Evolutionary conservation across 37 sponge, comb jelly and placozoan species (phyloP), one percentile per base, ranked within the genome.

Genomic region (Cliona cf. orientalis): DNA sequence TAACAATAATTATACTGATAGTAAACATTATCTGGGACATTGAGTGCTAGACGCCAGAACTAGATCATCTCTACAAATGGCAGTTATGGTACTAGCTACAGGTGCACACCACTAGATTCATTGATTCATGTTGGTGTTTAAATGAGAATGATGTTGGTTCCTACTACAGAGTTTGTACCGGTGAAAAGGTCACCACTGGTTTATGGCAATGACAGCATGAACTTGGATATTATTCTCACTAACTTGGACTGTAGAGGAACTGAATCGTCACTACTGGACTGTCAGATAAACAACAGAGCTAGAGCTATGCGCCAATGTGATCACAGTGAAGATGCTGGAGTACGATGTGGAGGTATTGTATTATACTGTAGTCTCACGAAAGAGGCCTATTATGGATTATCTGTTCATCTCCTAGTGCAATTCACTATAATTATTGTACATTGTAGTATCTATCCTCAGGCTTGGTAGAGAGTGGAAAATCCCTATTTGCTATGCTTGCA

Each of bases 281-380:
- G 76, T 59, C 36, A 28, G 2, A 34, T 1, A 21, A 59, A 26
- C 3, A 33, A 29, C 3, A 36, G 57, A 28, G 61, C 5, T 12
- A n/a, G 2, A 25, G 61, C 42, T 59, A 26, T 22, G n/a, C n/a
- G n/a, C n/a, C n/a, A n/a, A 17, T 75, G 76, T 59, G 76, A 58
- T 58, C 76, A 75, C 61, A 37, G 41, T 36, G 76, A 75, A 53
- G 76, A 75, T 59, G 76, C 76, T 75, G 76, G 76, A 59, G 62
- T 75, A 17, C 35, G 22, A 59, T 75, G 76, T 56, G 57, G 57
- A 56, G 76, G 76, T 56, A 59, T 32, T 38, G 9, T 11, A 39
- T 53, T 21, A n/a, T n/a, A n/a, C n/a, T n/a, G n/a, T n/a, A n/a
- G n/a, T n/a, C n/a, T n/a, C n/a, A n/a, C n/a, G 2, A n/a, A 21